Percentiles rank a stretch among this genome's conserved stretches.
These are phyloP conservation scores for Macrophya alboannulata DNA, from an alignment of 2,888 invertebrate species.

Conservation along the genomic window DNA sequence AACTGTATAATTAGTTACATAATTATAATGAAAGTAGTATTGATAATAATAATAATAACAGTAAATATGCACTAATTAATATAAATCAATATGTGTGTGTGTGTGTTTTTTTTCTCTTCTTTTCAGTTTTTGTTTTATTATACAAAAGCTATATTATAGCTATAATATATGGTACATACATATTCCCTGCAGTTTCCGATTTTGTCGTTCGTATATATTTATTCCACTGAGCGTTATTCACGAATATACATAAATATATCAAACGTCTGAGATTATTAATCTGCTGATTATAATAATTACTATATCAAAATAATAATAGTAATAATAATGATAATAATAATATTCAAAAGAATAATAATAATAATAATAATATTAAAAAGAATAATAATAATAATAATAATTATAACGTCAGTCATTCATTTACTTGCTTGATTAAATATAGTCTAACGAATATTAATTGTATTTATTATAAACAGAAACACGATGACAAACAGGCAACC, in stretches of 20 bases:
- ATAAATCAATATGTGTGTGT: neutral
- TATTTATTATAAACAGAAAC: neutral
- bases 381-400: neutral
- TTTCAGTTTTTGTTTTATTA: neutral
- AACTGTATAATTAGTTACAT: neutral
- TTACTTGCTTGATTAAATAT: neutral
- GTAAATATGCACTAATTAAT: conserved; percentile 16
- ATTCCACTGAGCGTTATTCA: neutral
- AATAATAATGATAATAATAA: neutral
- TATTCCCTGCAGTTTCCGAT: conserved; percentile 48
- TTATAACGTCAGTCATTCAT: conserved; percentile 20
- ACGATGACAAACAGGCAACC: neutral
- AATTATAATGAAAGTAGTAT: neutral
- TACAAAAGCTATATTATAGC: conserved; percentile 42
- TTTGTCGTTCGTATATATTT: conserved; percentile 40
- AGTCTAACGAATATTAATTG: conserved; percentile 1
- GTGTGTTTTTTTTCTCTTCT: too few relatives aligned
- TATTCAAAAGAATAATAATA: too few relatives aligned
- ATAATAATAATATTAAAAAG: neutral
- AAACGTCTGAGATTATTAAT: neutral
- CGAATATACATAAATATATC: conserved; percentile 20
- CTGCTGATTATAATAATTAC: conserved; percentile 6
- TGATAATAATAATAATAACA: conserved; percentile 5
- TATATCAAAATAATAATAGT: neutral
- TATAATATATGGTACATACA: too few relatives aligned